Evolutionary conservation across 2,888 invertebrate genomes (phyloP), one percentile per base, ranked within the genome.

Genomic region (Tyria jacobaeae): DNA sequence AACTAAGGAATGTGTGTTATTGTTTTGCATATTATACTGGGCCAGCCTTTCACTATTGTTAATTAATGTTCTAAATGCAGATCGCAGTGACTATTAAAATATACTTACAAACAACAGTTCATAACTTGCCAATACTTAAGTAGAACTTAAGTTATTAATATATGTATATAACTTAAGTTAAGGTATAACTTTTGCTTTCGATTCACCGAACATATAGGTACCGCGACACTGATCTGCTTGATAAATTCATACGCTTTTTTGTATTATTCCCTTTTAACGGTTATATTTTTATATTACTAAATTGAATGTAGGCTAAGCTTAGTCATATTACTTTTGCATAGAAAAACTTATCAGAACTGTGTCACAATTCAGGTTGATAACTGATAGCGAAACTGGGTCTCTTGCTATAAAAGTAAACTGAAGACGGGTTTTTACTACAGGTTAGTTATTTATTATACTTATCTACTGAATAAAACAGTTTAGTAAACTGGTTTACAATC

Each of bases 351-450:
- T 62, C 57, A 56, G 35, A 17, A 2, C 6, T 31, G 41, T 25
- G 66, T 68, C 64, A 68, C 63, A 66, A 27, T 52, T 31, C 57
- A 44, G 50, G 47, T 21, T 66, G 60, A 68, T 78, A 72, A 57
- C 75, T 57, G 78, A 75, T 75, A 78, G 59, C 12, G 27, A 61
- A 78, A 72, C 55, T 70, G 61, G 75, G 76, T 65, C 70, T 68
- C 48, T 61, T 25, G 27, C 44, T 24, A 51, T 44, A 44, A 37
- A 21, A 55, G 27, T 41, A 50, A 34, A 48, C 15, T 39, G 47
- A 12, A 17, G 35, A 24, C n/a, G 31, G 41, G 39, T 31, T 48
- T 60, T 31, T 48, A 25, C 9, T 14, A 44, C 55, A 41, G 44
- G 55, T 55, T 14, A 44, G 17, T 17, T 41, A 41, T 41, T 17